phyloP scores from a whole-genome alignment of 53 echinoderm and acorn worm species.

The Crossaster papposus region DNA sequence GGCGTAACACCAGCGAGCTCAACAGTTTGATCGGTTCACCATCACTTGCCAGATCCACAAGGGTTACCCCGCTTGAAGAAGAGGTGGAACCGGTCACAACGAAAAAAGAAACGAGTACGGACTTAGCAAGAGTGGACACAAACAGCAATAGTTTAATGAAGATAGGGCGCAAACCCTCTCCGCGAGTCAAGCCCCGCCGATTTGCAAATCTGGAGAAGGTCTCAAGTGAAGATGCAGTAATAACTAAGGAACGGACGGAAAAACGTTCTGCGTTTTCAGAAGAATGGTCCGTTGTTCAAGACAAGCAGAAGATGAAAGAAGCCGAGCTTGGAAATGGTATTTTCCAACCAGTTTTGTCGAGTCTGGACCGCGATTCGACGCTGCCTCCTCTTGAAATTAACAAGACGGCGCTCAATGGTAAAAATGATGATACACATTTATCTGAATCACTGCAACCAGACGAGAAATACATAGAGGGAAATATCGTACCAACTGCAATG shows the following conservation, averaged over 20 bases:
- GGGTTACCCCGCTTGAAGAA: conserved; percentile 2
- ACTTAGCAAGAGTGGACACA: background rate
- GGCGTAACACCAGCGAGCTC: background rate
- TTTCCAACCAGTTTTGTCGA: background rate
- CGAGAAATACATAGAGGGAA: conserved; percentile 3
- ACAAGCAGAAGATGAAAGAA: conserved; percentile 8
- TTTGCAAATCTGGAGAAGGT: conserved; percentile 7
- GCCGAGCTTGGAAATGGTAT: background rate
- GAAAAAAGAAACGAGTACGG: background rate
- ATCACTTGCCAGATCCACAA: background rate
- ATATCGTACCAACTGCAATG: background rate
- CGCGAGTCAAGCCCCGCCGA: conserved; percentile 21
- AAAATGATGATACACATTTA: background rate
- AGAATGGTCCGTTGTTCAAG: conserved; percentile 1
- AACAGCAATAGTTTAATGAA: conserved; percentile 6
- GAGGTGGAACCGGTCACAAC: background rate
- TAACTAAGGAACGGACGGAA: background rate
- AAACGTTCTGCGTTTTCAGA: background rate
- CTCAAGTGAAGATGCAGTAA: background rate
- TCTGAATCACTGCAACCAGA: background rate
- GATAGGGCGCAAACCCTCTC: background rate
- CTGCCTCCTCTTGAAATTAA: background rate
- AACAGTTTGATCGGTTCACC: conserved; percentile 3
- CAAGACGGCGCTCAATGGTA: background rate
- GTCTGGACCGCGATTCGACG: conserved; percentile 17